A percentile compares a stretch with the other conserved stretches of the same genome.
phyloP scores from a whole-genome alignment of 2,888 invertebrate species.

The Parascotia fuliginaria region DNA sequence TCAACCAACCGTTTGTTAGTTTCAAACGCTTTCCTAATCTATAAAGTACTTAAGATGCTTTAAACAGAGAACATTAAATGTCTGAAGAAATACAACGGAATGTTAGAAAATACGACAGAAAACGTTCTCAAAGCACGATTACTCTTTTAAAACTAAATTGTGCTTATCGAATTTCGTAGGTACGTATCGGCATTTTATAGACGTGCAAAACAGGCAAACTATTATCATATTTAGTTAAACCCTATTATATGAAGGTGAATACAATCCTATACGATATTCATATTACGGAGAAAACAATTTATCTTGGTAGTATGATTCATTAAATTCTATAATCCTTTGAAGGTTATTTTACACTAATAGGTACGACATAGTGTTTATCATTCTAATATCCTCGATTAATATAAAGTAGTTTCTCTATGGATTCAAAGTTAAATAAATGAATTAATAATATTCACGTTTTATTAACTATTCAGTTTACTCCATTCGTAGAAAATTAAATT shows the following conservation, averaged over 20 bases:
- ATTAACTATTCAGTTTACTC: too few relatives aligned
- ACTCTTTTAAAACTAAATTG: conserved; percentile 14
- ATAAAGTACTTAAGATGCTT: conserved; percentile 19
- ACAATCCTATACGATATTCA: conserved; percentile 22
- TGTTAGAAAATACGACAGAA: conserved; percentile 23
- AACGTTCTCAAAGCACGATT: conserved; percentile 17
- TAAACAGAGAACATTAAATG: conserved; percentile 10
- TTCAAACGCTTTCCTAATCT: conserved; percentile 12
- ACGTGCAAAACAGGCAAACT: conserved; percentile 23
- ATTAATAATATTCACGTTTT: too few relatives aligned
- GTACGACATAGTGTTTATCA: not conserved
- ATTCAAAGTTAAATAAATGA: not conserved
- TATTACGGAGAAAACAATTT: conserved; percentile 38
- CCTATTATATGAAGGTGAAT: conserved; percentile 7
- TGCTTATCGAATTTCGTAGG: conserved; percentile 30
- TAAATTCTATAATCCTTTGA: conserved; percentile 22
- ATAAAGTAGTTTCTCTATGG: not conserved
- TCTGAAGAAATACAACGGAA: conserved; percentile 28
- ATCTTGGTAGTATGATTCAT: conserved; percentile 43
- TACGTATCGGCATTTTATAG: conserved; percentile 24
- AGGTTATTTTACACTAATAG: conserved; percentile 17
- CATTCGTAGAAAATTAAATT: too few relatives aligned
- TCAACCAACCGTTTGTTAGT: not conserved
- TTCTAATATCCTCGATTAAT: not conserved
- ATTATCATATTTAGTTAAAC: conserved; percentile 42